Evolutionary conservation across 2,888 invertebrate species (phyloP).

Genomic region (Beris chalybata): DNA sequence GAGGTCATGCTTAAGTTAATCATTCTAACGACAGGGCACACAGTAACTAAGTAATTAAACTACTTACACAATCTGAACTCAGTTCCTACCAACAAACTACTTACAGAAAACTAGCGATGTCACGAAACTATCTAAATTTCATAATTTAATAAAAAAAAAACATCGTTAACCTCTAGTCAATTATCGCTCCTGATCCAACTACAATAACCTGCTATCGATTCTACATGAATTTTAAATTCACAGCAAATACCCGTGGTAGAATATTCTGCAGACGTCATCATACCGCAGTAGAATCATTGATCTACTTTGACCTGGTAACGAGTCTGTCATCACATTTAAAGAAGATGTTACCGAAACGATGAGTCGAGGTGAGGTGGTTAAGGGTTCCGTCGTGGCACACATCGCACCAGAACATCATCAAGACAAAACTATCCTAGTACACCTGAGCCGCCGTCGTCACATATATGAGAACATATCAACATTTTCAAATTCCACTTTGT

Average conservation of each 20-base stretch:
- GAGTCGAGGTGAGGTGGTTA: neutral
- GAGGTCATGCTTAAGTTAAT: too few species aligned
- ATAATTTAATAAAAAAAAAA: too few species aligned
- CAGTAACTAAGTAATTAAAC: neutral
- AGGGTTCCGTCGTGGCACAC: conserved; percentile 5
- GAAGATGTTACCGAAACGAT: conserved; percentile 23
- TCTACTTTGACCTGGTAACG: conserved; percentile 37
- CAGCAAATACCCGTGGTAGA: conserved; percentile 4
- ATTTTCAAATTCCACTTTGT: conserved; percentile 22
- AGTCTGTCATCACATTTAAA: conserved; percentile 33
- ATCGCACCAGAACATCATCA: neutral
- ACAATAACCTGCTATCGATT: too few species aligned
- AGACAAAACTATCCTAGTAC: conserved; percentile 15
- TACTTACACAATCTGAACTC: neutral
- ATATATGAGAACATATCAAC: conserved; percentile 11
- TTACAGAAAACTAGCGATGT: too few species aligned
- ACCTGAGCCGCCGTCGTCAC: neutral
- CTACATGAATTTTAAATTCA: too few species aligned
- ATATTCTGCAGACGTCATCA: conserved; percentile 25
- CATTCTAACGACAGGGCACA: too few species aligned
- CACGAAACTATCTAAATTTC: too few species aligned
- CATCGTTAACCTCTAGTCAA: too few species aligned
- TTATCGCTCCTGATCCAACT: too few species aligned
- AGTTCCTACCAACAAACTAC: neutral
- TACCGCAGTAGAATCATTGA: conserved; percentile 21